Evolutionary conservation across 1,140 invertebrate genomes (phyloP), one percentile per base, ranked within the genome.

Genomic region (Tetragonula clypearis): DNA sequence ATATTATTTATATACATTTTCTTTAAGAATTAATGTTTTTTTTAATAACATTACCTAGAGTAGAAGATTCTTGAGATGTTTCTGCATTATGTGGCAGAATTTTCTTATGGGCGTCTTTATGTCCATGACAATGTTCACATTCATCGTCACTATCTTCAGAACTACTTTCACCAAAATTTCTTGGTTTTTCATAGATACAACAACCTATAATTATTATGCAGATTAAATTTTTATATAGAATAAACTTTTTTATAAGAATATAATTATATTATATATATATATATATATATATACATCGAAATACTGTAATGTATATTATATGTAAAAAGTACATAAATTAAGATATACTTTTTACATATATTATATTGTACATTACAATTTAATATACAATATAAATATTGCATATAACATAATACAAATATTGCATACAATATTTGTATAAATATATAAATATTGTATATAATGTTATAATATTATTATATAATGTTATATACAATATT

Each of bases 101-200:
- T 86, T 96, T 96, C 86, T 96, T 96, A 80, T 96, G 96, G 79
- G 95, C 95, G 90, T 98, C 97, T 17, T 97, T 97, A 92, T 98
- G 97, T 0, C 98, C 98, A 93, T 97, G 97, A 93, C 98, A 98
- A 92, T 98, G 96, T 90, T 98, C 98, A 93, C 98, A 98, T 92
- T 98, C 98, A 87, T 97, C 97, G 30, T 97, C 97, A 80, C 96
- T 96, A 72, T 97, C 96, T 66, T 97, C 97, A 0, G 97, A 97
- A 84, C 97, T 98, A 82, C 97, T 98, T 93, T 98, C 98, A 66
- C 96, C 98, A 95, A 98, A 98, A 41, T 95, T 95, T 89, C 95
- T 95, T 55, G 97, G 97, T 93, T 98, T 98, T 89, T 97, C 96
- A 92, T 98, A 98, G 92, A 98, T 98, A 93, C 98, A 98, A 93